phyloP scores from a whole-genome alignment of 2,797 vertebrate genomes.

The Pterois miles region DNA sequence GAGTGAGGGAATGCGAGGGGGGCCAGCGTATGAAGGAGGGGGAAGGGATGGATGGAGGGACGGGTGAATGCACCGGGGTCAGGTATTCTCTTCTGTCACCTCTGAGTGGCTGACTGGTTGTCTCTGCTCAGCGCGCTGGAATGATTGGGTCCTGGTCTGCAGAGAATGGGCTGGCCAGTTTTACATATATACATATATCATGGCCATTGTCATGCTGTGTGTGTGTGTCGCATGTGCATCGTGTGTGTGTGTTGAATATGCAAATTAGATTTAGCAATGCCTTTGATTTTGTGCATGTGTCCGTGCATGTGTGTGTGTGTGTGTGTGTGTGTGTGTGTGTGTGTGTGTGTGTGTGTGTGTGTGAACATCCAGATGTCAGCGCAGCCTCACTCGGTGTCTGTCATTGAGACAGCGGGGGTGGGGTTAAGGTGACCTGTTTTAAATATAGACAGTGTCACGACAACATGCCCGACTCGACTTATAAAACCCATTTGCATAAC shows the following conservation, averaged over 20 bases:
- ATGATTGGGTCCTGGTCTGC: conserved; percentile 79
- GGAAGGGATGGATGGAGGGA: conserved; percentile 49
- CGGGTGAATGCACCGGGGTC: conserved; percentile 69
- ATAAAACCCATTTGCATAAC: conserved; percentile 83
- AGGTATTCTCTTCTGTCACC: conserved; percentile 75
- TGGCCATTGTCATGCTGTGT: conserved; percentile 61
- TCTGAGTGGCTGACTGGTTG: conserved; percentile 72
- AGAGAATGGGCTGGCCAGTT: conserved; percentile 68
- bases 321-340: neutral
- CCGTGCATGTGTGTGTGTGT: neutral
- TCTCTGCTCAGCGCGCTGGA: conserved; percentile 70
- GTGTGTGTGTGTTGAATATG: conserved; percentile 68
- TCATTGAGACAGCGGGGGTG: conserved; percentile 81
- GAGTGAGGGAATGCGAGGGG: conserved; percentile 64
- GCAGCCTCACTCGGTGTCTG: conserved; percentile 78
- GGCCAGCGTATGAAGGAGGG: conserved; percentile 49
- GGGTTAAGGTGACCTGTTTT: conserved; percentile 88
- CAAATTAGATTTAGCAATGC: conserved; percentile 57
- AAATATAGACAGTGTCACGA: conserved; percentile 88
- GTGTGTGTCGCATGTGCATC: conserved; percentile 39
- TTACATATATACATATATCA: conserved; percentile 85
- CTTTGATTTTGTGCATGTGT: conserved; percentile 62
- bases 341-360: conserved; percentile 26
- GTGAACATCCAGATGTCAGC: conserved; percentile 82
- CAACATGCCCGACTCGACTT: conserved; percentile 83